A percentile compares a stretch with the other conserved stretches of the same genome.
phyloP scores from a whole-genome alignment of 2,113 vertebrate species.

The Tetrax tetrax region DNA sequence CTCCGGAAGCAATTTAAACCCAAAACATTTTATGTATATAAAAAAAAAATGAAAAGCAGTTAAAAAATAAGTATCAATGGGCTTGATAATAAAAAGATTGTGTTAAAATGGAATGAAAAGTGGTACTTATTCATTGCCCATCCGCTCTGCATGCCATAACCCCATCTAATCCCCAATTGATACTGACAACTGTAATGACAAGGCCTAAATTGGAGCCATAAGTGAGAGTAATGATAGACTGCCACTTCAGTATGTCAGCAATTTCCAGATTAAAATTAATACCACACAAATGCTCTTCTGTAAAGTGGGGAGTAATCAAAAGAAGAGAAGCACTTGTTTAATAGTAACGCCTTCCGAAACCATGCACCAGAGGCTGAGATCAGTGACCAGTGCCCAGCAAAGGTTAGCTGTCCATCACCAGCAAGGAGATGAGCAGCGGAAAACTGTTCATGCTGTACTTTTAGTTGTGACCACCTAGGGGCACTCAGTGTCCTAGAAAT shows the following conservation, averaged over 20 bases:
- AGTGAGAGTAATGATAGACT: not conserved
- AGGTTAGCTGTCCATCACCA: not conserved
- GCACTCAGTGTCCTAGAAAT: conserved; percentile 76
- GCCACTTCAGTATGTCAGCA: conserved; percentile 30
- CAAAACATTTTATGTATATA: not conserved
- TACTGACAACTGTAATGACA: conserved; percentile 25
- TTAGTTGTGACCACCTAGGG: conserved; percentile 74
- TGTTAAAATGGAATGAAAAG: not conserved
- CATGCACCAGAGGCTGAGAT: not conserved
- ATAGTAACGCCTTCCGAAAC: not conserved
- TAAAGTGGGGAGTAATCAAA: not conserved
- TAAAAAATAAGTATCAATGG: not conserved
- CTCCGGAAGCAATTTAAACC: not conserved
- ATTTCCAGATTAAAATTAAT: conserved; percentile 50
- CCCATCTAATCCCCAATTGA: not conserved
- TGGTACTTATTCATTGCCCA: not conserved
- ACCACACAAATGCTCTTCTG: not conserved
- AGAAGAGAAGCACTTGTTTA: not conserved
- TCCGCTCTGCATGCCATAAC: not conserved
- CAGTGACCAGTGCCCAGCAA: not conserved
- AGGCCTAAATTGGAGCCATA: conserved; percentile 18
- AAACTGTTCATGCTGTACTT: conserved; percentile 55
- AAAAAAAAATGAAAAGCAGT: not conserved
- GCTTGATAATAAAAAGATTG: not conserved
- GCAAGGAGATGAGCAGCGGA: not conserved